phyloP scores from a whole-genome alignment of 2,797 vertebrate genomes.

The Molothrus ater region DNA sequence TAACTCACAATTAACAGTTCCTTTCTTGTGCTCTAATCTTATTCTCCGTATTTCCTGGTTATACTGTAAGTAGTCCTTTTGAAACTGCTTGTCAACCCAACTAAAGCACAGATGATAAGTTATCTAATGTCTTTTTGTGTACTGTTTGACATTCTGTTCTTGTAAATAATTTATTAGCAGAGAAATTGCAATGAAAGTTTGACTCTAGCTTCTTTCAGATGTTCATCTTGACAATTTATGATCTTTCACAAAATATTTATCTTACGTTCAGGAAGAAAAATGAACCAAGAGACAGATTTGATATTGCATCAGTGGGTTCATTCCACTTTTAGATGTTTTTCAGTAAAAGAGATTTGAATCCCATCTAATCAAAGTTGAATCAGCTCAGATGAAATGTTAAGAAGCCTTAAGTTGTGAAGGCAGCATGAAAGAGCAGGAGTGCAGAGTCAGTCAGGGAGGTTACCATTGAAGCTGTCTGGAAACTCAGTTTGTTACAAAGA shows the following conservation, averaged over 20 bases:
- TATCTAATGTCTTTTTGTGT: neutral
- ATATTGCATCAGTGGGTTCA: neutral
- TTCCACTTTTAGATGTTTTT: neutral
- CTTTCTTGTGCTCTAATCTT: neutral
- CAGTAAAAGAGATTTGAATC: neutral
- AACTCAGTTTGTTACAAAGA: neutral
- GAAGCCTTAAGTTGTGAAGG: neutral
- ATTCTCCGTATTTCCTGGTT: neutral
- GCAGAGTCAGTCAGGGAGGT: neutral
- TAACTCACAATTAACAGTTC: neutral
- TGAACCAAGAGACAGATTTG: neutral
- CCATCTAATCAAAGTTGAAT: neutral
- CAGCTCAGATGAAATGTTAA: neutral
- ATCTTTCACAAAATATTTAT: slow-evolving; percentile 14
- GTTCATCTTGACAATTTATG: neutral
- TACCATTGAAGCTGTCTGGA: neutral
- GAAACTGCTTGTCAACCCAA: neutral
- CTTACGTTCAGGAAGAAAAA: neutral
- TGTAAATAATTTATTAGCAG: slow-evolving; percentile 33
- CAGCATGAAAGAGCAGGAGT: neutral
- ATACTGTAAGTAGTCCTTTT: neutral
- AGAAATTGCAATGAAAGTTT: neutral
- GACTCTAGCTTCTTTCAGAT: neutral
- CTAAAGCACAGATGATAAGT: neutral
- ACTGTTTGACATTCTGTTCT: neutral